A percentile compares a stretch with the other conserved stretches of the same genome.
Evolutionary conservation across 2,888 invertebrate species (phyloP).

Genomic region (Leptopilina syphax): DNA sequence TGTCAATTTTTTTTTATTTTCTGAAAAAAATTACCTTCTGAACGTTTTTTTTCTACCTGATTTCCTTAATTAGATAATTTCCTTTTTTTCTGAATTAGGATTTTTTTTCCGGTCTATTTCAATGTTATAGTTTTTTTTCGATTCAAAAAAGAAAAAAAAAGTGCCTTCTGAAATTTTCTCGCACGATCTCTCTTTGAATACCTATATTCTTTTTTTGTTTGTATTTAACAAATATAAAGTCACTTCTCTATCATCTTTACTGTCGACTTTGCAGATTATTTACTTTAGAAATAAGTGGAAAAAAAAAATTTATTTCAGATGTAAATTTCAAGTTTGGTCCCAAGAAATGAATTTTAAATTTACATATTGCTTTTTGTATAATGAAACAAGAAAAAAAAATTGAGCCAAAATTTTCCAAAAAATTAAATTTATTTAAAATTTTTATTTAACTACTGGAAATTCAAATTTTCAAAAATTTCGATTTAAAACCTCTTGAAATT

Average conservation of each 20-base stretch:
- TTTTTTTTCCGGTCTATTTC: too few relatives aligned
- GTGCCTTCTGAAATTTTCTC: too few relatives aligned
- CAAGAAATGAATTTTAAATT: too few relatives aligned
- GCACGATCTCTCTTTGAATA: background rate
- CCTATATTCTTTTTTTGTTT: background rate
- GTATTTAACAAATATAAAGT: constrained; percentile 11
- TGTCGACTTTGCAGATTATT: background rate
- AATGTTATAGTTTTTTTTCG: background rate
- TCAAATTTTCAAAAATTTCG: too few relatives aligned
- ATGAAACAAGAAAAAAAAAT: background rate
- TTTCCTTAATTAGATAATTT: background rate
- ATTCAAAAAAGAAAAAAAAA: too few relatives aligned
- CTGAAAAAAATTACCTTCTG: too few relatives aligned
- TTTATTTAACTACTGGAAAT: too few relatives aligned
- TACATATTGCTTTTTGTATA: too few relatives aligned
- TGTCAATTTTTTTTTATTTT: background rate
- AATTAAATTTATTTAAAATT: too few relatives aligned
- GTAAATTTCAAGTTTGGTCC: background rate
- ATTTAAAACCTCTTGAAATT: too few relatives aligned
- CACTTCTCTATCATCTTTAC: background rate
- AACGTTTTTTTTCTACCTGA: too few relatives aligned
- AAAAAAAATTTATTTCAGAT: background rate
- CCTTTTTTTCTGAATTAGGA: background rate
- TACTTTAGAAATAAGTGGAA: background rate
- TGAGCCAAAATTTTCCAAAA: too few relatives aligned